Conservation (phyloP, 2,888 invertebrate species). For the Caenorhabditis sinica region DNA sequence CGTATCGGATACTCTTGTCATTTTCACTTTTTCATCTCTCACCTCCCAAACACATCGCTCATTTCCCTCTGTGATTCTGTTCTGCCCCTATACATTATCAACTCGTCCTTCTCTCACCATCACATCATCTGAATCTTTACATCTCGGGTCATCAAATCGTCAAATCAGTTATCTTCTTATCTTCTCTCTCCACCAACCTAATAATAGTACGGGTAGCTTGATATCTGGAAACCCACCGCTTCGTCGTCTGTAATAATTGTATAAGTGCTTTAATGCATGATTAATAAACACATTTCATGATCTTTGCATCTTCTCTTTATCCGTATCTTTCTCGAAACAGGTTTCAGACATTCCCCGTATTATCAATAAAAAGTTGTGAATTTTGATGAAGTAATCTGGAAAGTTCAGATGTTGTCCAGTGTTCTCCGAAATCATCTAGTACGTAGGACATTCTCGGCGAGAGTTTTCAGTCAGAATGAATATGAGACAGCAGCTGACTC, state of each 20-base stretch:
- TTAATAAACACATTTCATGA: neutral
- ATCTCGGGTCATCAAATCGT: constrained; percentile 9
- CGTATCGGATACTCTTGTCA: constrained; percentile 4
- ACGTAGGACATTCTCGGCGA: constrained; percentile 18
- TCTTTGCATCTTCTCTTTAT: neutral
- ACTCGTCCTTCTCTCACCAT: constrained; percentile 30
- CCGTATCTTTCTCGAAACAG: neutral
- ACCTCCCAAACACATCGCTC: constrained; percentile 24
- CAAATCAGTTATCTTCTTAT: constrained; percentile 33
- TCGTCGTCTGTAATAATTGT: constrained; percentile 28
- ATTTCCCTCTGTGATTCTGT: constrained; percentile 28
- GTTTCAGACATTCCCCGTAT: constrained; percentile 21
- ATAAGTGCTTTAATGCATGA: constrained; percentile 7
- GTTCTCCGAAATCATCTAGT: constrained; percentile 13
- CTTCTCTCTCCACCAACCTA: constrained; percentile 8
- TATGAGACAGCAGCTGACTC: constrained; percentile 71
- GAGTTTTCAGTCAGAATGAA: constrained; percentile 61
- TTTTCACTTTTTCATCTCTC: constrained; percentile 9
- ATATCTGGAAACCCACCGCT: constrained; percentile 29
- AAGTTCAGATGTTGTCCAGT: constrained; percentile 47
- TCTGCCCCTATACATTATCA: constrained; percentile 21
- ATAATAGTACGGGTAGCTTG: constrained; percentile 44
- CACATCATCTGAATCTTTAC: constrained; percentile 39
- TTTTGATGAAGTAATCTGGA: neutral
- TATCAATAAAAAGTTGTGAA: neutral